These are phyloP conservation scores for Gymnocheta viridis DNA, from an alignment of 2,888 invertebrate species.

Conservation along the genomic window DNA sequence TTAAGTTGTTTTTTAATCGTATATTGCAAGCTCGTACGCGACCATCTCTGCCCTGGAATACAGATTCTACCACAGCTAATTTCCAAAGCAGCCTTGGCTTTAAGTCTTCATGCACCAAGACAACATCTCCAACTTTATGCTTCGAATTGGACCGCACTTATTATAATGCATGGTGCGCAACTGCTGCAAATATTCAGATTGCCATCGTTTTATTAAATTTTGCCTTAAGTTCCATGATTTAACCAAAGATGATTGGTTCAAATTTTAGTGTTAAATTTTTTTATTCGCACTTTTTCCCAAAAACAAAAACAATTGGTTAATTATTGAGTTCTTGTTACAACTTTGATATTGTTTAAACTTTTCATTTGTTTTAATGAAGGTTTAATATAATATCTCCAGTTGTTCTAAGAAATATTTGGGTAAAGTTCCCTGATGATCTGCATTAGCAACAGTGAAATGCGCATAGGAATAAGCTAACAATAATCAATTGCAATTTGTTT, in stretches of 20 bases:
- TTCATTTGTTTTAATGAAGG: no score
- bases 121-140: slow-evolving; percentile 51
- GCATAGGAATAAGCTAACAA: no score
- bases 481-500: no score
- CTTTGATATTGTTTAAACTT: no score
- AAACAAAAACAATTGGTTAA: no score
- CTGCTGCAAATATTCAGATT: slow-evolving; percentile 51
- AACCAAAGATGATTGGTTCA: slow-evolving; percentile 24
- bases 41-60: slow-evolving; percentile 61
- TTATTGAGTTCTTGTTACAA: no score
- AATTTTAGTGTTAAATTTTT: no score
- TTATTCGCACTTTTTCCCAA: no score
- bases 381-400: no score
- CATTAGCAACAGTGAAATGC: no score
- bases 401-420: no score
- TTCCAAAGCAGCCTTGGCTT: slow-evolving; percentile 56
- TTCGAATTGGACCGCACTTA: slow-evolving; percentile 18
- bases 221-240: slow-evolving; percentile 54
- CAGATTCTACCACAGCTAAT: slow-evolving; percentile 49
- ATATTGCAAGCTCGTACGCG: slow-evolving; percentile 56
- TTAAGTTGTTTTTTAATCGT: slow-evolving; percentile 38
- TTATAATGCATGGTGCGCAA: slow-evolving; percentile 58
- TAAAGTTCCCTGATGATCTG: no score
- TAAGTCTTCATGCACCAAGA: slow-evolving; percentile 58
- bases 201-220: slow-evolving; percentile 54